Conservation (phyloP, 2,797 vertebrate species). For the Microctenopoma lineatum region DNA sequence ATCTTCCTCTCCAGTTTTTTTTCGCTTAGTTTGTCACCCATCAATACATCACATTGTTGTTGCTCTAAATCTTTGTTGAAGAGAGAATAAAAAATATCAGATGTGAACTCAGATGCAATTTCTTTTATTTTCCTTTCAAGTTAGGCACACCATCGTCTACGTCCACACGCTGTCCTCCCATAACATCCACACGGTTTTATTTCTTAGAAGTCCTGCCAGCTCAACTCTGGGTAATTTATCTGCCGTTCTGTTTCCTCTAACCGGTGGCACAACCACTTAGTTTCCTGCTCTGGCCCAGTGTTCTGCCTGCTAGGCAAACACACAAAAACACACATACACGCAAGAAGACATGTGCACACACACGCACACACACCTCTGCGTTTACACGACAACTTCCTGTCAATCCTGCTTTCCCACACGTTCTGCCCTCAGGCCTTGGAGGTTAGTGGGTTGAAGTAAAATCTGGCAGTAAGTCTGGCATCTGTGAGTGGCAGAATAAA, state of each 20-base stretch:
- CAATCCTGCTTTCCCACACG: slow-evolving; percentile 63
- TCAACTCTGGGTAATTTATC: slow-evolving; percentile 74
- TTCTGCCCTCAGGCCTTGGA: slow-evolving; percentile 60
- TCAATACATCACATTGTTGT: too few relatives aligned
- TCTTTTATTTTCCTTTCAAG: slow-evolving; percentile 59
- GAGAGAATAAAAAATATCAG: background rate
- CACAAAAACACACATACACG: slow-evolving; percentile 46
- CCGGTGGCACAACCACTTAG: slow-evolving; percentile 68
- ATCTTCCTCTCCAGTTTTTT: too few relatives aligned
- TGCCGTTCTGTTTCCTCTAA: slow-evolving; percentile 69
- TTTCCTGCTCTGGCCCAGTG: slow-evolving; percentile 71
- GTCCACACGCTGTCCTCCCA: slow-evolving; percentile 73
- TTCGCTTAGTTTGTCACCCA: too few relatives aligned
- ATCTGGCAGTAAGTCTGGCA: slow-evolving; percentile 18
- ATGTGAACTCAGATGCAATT: slow-evolving; percentile 12
- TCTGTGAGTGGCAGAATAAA: slow-evolving; percentile 42
- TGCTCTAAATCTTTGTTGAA: too few relatives aligned
- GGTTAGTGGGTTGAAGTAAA: slow-evolving; percentile 36
- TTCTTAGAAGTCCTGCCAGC: slow-evolving; percentile 78
- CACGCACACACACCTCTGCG: slow-evolving; percentile 57
- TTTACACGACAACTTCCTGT: slow-evolving; percentile 72
- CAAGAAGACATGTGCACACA: slow-evolving; percentile 20
- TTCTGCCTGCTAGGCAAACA: slow-evolving; percentile 69
- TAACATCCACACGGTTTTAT: slow-evolving; percentile 53
- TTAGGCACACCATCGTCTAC: slow-evolving; percentile 47